phyloP scores from a whole-genome alignment of 2,113 vertebrate genomes.

The Oncorhynchus mykiss region DNA sequence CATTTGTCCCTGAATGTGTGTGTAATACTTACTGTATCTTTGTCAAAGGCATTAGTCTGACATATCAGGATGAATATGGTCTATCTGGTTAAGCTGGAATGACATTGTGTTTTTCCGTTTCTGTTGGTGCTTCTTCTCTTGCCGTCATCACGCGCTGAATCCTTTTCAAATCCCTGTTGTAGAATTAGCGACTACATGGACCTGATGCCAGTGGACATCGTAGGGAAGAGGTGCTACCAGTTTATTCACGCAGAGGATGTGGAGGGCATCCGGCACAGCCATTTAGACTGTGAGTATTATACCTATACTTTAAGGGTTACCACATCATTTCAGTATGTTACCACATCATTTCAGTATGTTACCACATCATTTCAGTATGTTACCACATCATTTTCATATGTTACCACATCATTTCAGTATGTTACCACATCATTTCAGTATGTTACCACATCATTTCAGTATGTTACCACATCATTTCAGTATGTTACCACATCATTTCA shows the following conservation, averaged over 20 bases:
- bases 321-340: too few relatives aligned
- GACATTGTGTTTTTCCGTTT: not conserved
- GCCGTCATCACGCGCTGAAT: not conserved
- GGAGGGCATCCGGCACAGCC: slow-evolving; percentile 93
- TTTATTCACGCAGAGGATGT: slow-evolving; percentile 98
- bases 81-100: not conserved
- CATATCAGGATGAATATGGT: not conserved
- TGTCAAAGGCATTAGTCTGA: not conserved
- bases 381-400: too few relatives aligned
- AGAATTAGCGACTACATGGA: slow-evolving; percentile 99
- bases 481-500: too few relatives aligned
- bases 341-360: too few relatives aligned
- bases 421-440: too few relatives aligned
- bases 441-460: too few relatives aligned
- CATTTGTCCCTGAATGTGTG: slow-evolving; percentile 18
- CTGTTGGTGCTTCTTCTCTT: not conserved
- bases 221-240: slow-evolving; percentile 97
- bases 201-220: slow-evolving; percentile 92
- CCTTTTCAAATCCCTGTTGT: slow-evolving; percentile 25
- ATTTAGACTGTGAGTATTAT: slow-evolving; percentile 91
- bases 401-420: too few relatives aligned
- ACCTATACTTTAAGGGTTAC: too few relatives aligned
- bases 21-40: not conserved
- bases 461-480: too few relatives aligned
- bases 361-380: too few relatives aligned